Conservation (phyloP, 2,888 invertebrate species). For the Ormyrus labotus region DNA sequence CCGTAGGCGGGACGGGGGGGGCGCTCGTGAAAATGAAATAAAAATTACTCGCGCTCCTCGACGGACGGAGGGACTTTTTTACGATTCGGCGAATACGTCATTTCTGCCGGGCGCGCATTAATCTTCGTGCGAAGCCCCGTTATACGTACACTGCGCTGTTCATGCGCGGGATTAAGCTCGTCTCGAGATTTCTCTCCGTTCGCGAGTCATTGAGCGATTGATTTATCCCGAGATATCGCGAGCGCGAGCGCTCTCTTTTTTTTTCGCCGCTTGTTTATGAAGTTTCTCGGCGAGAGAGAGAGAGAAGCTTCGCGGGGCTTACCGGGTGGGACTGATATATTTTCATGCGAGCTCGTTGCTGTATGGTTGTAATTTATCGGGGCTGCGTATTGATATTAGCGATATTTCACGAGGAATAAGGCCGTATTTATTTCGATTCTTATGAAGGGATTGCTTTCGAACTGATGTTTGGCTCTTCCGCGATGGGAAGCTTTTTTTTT, state of each 20-base stretch:
- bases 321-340: no score
- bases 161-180: slow-evolving; percentile 40
- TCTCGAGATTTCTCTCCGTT: background rate
- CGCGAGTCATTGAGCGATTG: slow-evolving; percentile 38
- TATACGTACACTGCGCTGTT: slow-evolving; percentile 27
- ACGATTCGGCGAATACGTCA: slow-evolving; percentile 41
- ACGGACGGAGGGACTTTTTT: slow-evolving; percentile 2
- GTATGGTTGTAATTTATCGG: no score
- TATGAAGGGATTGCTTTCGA: no score
- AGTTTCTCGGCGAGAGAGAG: background rate
- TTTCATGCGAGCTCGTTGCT: no score
- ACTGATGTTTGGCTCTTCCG: background rate
- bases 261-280: slow-evolving; percentile 9
- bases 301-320: no score
- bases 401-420: no score
- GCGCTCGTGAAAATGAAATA: slow-evolving; percentile 35
- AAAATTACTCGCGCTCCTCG: slow-evolving; percentile 23
- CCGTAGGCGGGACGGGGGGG: background rate
- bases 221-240: slow-evolving; percentile 7
- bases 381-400: no score
- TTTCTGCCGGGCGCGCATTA: slow-evolving; percentile 30
- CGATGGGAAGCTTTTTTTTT: no score
- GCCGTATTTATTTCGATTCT: no score
- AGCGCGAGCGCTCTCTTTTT: background rate
- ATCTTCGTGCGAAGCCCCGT: slow-evolving; percentile 21